Percentiles rank a stretch among this genome's conserved stretches.
Conservation (phyloP, 1,140 invertebrate species). For the Diprion similis region DNA sequence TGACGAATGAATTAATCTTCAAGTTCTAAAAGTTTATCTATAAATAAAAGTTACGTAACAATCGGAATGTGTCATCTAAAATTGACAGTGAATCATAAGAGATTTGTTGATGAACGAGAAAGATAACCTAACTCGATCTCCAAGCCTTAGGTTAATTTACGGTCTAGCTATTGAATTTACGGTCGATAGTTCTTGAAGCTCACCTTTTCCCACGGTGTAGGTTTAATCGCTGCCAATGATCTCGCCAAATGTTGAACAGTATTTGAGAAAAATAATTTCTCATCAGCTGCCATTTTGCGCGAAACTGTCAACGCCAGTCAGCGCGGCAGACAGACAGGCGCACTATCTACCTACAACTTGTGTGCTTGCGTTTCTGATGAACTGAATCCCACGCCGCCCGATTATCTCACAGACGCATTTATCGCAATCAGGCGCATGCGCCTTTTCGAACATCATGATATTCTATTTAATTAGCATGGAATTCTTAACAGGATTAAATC, state of each 20-base stretch:
- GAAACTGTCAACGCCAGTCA: not conserved
- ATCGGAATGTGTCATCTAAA: conserved; percentile 31
- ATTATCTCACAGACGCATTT: not conserved
- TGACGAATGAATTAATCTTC: no score
- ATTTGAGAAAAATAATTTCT: conserved; percentile 83
- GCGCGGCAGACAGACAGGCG: no score
- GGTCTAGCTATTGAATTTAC: no score
- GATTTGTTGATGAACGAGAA: not conserved
- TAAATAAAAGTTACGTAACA: conserved; percentile 11
- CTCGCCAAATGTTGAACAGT: conserved; percentile 88
- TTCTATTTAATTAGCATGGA: no score
- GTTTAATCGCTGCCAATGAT: conserved; percentile 82
- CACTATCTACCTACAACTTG: not conserved
- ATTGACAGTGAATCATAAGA: conserved; percentile 20
- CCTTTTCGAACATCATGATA: not conserved
- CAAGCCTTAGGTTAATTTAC: conserved; percentile 31
- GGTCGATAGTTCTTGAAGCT: conserved; percentile 21
- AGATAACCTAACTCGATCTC: conserved; percentile 10
- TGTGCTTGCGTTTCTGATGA: not conserved
- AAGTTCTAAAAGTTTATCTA: not conserved
- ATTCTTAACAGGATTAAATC: no score
- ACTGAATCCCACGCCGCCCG: not conserved
- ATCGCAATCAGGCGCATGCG: not conserved
- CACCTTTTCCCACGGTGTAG: conserved; percentile 91
- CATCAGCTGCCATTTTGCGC: conserved; percentile 65